Evolutionary conservation across 2,113 vertebrate species (phyloP).

Genomic region (Myodes glareolus): DNA sequence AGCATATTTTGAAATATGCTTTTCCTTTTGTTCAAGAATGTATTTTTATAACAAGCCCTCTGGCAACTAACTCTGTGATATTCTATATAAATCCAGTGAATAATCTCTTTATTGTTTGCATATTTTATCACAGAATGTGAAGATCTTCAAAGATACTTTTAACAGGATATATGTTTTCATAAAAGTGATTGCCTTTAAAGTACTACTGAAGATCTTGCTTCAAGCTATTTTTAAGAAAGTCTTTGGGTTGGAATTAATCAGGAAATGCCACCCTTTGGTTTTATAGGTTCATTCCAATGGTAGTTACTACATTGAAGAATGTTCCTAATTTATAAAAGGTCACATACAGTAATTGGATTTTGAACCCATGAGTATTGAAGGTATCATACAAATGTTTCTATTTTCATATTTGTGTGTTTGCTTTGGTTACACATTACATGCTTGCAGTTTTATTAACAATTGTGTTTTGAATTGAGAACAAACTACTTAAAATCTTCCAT

Average conservation of each 20-base stretch:
- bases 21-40: conserved; percentile 91
- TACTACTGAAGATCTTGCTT: conserved; percentile 89
- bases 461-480: conserved; percentile 37
- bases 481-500: conserved; percentile 3
- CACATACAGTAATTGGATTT: neutral
- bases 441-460: conserved; percentile 38
- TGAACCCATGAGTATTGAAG: neutral
- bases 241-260: conserved; percentile 63
- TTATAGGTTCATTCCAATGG: conserved; percentile 17
- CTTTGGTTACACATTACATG: conserved; percentile 31
- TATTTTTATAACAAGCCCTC: conserved; percentile 92
- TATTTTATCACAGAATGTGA: conserved; percentile 92
- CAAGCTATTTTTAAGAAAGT: conserved; percentile 79
- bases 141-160: conserved; percentile 92
- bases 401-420: neutral
- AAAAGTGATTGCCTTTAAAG: conserved; percentile 92
- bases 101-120: conserved; percentile 92
- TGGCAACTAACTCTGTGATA: conserved; percentile 90
- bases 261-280: conserved; percentile 70
- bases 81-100: conserved; percentile 85
- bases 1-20: conserved; percentile 90
- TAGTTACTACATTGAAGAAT: neutral
- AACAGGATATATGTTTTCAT: conserved; percentile 94
- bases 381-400: neutral
- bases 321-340: conserved; percentile 60